Evolutionary conservation across 2,888 invertebrate species (phyloP).

Genomic region (Hymenopus coronatus): DNA sequence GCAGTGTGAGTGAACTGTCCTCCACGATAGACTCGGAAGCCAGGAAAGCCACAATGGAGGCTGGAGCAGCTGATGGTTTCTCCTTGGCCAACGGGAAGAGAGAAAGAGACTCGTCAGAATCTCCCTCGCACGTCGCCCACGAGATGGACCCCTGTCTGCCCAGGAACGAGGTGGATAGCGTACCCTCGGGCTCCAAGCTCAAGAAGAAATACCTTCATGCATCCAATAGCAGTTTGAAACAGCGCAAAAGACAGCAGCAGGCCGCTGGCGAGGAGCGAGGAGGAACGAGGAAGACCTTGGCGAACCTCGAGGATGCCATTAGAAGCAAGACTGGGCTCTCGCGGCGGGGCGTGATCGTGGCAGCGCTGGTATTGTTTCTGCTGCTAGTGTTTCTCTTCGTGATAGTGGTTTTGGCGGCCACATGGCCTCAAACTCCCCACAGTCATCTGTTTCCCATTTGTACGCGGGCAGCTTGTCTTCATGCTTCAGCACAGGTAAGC

Average conservation of each 20-base stretch:
- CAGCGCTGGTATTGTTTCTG: constrained; percentile 32
- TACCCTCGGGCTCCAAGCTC: not conserved
- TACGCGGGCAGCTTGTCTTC: constrained; percentile 49
- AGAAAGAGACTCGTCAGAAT: not conserved
- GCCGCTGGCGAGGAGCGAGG: not conserved
- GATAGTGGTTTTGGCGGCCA: constrained; percentile 48
- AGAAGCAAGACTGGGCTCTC: constrained; percentile 17
- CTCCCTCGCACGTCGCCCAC: not conserved
- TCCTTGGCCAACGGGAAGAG: constrained; percentile 1
- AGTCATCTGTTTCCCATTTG: constrained; percentile 48
- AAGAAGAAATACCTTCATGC: not conserved
- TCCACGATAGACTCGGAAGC: not conserved
- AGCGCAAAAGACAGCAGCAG: not conserved
- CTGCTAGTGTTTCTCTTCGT: constrained; percentile 48
- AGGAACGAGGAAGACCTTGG: not conserved
- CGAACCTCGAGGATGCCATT: constrained; percentile 6
- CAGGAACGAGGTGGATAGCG: not conserved
- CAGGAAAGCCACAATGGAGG: not conserved
- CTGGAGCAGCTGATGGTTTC: not conserved
- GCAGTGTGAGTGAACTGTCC: not conserved
- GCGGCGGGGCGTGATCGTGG: constrained; percentile 12
- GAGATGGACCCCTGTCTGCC: constrained; percentile 9
- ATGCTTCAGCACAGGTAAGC: constrained; percentile 52
- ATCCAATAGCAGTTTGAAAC: not conserved
- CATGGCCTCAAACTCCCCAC: constrained; percentile 51